These are phyloP conservation scores for Hylomyscus alleni DNA, from an alignment of 2,797 vertebrate genomes.

Conservation along the genomic window DNA sequence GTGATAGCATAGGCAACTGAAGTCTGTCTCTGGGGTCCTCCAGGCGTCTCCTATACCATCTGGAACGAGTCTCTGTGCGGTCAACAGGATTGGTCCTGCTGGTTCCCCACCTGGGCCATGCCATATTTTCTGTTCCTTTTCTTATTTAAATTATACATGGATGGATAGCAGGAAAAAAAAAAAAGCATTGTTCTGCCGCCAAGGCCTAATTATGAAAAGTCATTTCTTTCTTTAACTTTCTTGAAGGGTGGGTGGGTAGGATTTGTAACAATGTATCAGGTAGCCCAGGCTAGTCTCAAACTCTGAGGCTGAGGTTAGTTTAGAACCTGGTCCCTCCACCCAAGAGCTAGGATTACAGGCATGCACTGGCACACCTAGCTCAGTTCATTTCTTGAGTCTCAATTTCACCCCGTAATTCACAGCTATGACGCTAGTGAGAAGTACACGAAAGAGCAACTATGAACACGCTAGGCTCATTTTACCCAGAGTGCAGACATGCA, in stretches of 20 bases:
- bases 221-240: background rate
- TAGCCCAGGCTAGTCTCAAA: background rate
- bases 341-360: background rate
- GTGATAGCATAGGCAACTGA: background rate
- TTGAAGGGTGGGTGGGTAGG: background rate
- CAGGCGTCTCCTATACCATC: no score
- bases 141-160: background rate
- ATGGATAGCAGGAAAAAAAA: background rate
- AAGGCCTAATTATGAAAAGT: background rate
- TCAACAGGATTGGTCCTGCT: background rate
- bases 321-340: background rate
- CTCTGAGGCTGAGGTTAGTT: background rate
- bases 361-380: no score
- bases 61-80: background rate
- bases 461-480: background rate
- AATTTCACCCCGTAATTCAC: background rate
- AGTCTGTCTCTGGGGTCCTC: background rate
- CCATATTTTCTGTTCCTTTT: constrained; percentile 1
- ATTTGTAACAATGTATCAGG: background rate
- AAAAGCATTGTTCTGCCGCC: background rate
- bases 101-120: background rate
- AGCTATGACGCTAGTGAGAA: background rate
- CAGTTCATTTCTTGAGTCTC: background rate
- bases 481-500: background rate
- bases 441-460: background rate